phyloP scores from a whole-genome alignment of 2,113 vertebrate species.

The Pelecanus crispus region DNA sequence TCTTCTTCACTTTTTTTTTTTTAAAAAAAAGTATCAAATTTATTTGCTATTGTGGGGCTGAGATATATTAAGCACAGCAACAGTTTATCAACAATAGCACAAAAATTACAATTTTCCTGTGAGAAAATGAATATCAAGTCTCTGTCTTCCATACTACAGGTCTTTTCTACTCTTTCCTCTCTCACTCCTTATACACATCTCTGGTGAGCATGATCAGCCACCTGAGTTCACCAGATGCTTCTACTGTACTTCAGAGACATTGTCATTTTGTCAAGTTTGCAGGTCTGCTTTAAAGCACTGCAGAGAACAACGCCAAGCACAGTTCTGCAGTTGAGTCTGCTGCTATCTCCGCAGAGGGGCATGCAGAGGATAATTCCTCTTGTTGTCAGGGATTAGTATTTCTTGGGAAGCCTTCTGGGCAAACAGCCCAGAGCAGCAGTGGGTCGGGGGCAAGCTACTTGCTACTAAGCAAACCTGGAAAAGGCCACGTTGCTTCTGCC shows the following conservation, averaged over 20 bases:
- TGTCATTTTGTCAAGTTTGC: neutral
- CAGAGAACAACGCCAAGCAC: neutral
- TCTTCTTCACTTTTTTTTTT: neutral
- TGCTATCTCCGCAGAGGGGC: neutral
- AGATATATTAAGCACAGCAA: neutral
- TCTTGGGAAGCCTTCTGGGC: neutral
- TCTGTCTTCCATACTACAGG: neutral
- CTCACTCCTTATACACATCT: neutral
- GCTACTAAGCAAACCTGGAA: neutral
- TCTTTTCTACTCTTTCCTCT: neutral
- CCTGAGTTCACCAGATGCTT: neutral
- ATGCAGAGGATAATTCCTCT: neutral
- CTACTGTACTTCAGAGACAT: neutral
- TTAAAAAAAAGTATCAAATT: neutral
- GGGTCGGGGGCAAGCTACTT: rapidly evolving
- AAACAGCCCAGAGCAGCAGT: neutral
- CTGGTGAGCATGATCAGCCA: neutral
- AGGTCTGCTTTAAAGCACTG: neutral
- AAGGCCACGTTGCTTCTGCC: neutral
- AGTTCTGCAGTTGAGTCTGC: neutral
- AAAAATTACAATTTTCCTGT: neutral
- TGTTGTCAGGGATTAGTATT: neutral
- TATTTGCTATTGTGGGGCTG: neutral
- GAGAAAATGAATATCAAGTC: neutral
- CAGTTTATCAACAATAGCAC: neutral